A percentile compares a stretch with the other conserved stretches of the same genome.
These are phyloP conservation scores for Xenops minutus DNA, from an alignment of 2,797 vertebrate species.

Conservation along the genomic window DNA sequence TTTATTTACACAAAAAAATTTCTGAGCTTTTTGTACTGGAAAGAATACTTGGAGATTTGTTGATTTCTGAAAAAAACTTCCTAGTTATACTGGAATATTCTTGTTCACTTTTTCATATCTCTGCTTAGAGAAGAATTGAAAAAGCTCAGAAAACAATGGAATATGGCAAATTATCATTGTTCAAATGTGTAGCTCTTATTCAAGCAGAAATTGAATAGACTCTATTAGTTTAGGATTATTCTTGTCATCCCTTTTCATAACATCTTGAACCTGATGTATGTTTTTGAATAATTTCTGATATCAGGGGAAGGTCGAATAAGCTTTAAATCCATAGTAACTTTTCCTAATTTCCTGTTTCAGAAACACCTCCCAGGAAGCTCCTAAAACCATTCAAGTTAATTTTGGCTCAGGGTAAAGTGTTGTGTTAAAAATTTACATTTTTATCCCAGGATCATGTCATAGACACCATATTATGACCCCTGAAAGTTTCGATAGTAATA, in stretches of 20 bases:
- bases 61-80: background rate
- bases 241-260: background rate
- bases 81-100: background rate
- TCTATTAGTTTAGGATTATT: background rate
- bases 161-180: background rate
- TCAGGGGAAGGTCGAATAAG: background rate
- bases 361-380: background rate
- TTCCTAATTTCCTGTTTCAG: background rate
- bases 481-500: background rate
- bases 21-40: background rate
- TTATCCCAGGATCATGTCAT: background rate
- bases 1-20: background rate
- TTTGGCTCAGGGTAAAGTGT: background rate
- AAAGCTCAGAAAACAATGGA: background rate
- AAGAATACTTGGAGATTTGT: background rate
- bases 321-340: background rate
- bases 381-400: background rate
- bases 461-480: background rate
- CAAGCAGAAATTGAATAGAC: background rate
- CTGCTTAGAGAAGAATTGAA: background rate
- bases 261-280: accelerated
- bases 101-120: background rate
- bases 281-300: background rate
- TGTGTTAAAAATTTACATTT: background rate
- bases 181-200: background rate